These are phyloP conservation scores for Balaeniceps rex DNA, from an alignment of 2,113 vertebrate species.

Conservation along the genomic window DNA sequence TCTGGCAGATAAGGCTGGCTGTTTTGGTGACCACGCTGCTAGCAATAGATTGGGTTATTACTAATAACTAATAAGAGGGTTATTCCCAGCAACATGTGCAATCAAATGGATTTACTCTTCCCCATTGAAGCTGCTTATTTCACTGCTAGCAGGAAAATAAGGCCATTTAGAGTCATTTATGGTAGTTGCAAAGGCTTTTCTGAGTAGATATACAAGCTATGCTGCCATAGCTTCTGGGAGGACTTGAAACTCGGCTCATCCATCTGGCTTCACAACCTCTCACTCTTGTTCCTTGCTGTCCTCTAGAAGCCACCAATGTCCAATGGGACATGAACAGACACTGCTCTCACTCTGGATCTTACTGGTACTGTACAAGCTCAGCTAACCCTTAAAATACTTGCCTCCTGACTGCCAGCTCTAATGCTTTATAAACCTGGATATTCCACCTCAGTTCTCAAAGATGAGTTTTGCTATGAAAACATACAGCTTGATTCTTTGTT, in stretches of 20 bases:
- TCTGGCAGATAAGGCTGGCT: background rate
- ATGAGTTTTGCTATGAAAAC: background rate
- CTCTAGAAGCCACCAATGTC: background rate
- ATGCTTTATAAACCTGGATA: accelerated
- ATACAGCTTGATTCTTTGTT: background rate
- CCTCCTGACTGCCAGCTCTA: background rate
- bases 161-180: conserved; percentile 36
- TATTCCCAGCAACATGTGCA: conserved; percentile 7
- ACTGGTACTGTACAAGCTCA: background rate
- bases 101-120: conserved; percentile 54
- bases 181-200: conserved; percentile 9
- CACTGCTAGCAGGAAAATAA: conserved; percentile 18
- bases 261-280: background rate
- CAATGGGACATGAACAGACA: background rate
- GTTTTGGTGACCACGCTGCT: background rate
- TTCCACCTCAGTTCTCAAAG: background rate
- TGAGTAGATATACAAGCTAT: background rate
- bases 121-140: conserved; percentile 33
- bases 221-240: background rate
- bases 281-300: background rate
- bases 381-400: background rate
- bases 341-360: background rate
- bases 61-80: conserved; percentile 5
- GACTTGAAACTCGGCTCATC: background rate
- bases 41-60: background rate